A percentile compares a stretch with the other conserved stretches of the same genome.
phyloP scores from a whole-genome alignment of 2,797 vertebrate species.

The Sebastes itinus region DNA sequence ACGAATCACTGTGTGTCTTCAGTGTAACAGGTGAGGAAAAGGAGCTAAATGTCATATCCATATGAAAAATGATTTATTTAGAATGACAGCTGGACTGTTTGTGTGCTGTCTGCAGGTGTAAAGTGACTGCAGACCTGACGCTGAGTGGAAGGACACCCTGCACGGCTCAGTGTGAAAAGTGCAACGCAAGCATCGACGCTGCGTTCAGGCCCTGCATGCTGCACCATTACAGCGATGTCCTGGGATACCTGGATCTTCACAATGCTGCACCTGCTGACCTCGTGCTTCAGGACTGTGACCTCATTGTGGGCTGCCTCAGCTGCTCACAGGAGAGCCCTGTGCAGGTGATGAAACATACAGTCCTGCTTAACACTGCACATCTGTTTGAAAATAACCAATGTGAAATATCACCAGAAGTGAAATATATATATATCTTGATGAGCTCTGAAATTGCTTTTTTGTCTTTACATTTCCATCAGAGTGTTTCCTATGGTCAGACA shows the following conservation, averaged over 20 bases:
- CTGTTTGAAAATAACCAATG: neutral
- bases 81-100: neutral
- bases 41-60: neutral
- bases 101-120: conserved; percentile 77
- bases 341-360: conserved; percentile 65
- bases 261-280: conserved; percentile 80
- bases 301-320: conserved; percentile 81
- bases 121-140: conserved; percentile 82
- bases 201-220: conserved; percentile 82
- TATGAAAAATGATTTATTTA: neutral
- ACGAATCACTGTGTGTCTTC: conserved; percentile 81
- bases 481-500: conserved; percentile 80
- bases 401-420: neutral
- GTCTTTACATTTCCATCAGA: conserved; percentile 59
- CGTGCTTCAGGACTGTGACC: conserved; percentile 81
- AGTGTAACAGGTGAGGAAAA: conserved; percentile 80
- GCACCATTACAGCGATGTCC: conserved; percentile 83
- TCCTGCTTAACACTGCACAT: neutral
- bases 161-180: conserved; percentile 84
- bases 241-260: conserved; percentile 86
- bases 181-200: conserved; percentile 78
- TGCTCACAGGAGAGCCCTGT: conserved; percentile 81
- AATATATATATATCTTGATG: neutral
- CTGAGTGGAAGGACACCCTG: conserved; percentile 75
- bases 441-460: neutral